phyloP scores from a whole-genome alignment of 2,888 invertebrate genomes.

The Rhaphigaster nebulosa region DNA sequence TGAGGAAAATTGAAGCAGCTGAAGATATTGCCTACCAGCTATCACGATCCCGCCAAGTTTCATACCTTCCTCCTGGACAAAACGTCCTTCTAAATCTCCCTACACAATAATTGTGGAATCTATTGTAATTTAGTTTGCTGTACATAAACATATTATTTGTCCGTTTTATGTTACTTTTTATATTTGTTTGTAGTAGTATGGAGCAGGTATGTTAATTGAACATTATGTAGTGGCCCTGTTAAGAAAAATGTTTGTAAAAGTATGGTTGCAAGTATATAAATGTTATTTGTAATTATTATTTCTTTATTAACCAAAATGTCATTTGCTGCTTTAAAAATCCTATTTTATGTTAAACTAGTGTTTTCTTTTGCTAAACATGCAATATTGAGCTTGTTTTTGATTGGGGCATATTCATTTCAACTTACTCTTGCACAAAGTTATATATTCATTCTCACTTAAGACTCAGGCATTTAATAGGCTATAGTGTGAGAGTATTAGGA shows the following conservation, averaged over 20 bases:
- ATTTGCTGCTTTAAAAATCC: background rate
- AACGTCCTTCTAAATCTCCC: conserved; percentile 86
- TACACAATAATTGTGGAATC: conserved; percentile 69
- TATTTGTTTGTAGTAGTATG: conserved; percentile 37
- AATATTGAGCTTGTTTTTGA: background rate
- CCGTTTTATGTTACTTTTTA: conserved; percentile 37
- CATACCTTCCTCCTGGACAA: conserved; percentile 93
- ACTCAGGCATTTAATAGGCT: background rate
- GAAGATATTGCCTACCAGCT: conserved; percentile 99
- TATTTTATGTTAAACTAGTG: background rate
- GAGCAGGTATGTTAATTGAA: conserved; percentile 20
- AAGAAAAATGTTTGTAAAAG: conserved; percentile 11
- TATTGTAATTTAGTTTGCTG: conserved; percentile 29
- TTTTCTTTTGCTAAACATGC: background rate
- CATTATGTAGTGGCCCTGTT: conserved; percentile 10
- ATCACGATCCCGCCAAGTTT: conserved; percentile 93
- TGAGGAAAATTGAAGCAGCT: conserved; percentile 98
- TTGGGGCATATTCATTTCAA: background rate
- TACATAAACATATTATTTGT: conserved; percentile 43
- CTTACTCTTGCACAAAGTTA: background rate
- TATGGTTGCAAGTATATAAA: conserved; percentile 22
- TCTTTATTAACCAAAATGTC: background rate
- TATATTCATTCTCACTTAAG: background rate
- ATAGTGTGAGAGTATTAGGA: background rate
- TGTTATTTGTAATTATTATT: conserved; percentile 37